Evolutionary conservation across 2,113 vertebrate species (phyloP).

Genomic region (Gasterosteus aculeatus): DNA sequence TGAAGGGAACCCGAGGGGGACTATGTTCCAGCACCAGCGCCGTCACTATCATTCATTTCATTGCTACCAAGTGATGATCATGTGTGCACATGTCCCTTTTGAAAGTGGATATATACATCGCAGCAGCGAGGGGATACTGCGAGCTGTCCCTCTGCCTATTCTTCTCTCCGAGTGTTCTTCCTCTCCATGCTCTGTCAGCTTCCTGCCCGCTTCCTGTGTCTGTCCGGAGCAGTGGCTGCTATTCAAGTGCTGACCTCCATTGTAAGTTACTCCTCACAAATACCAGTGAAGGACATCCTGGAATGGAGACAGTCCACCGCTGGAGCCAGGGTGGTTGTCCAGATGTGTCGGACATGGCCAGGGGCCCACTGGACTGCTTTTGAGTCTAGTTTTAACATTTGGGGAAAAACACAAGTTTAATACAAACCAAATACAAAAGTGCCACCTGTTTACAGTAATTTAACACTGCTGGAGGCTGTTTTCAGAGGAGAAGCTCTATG

Average conservation of each 20-base stretch:
- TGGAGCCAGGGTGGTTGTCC: constrained; percentile 39
- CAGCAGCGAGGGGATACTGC: constrained; percentile 17
- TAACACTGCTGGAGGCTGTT: background rate
- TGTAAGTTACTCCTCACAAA: constrained; percentile 70
- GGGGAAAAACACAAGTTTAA: background rate
- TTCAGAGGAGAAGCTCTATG: background rate
- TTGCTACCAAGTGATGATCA: background rate
- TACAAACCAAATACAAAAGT: background rate
- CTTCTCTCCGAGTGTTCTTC: constrained; percentile 66
- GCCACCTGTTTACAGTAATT: background rate
- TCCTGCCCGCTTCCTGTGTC: constrained; percentile 69
- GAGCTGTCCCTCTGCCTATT: constrained; percentile 53
- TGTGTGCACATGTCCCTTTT: constrained; percentile 10
- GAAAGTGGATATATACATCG: constrained; percentile 33
- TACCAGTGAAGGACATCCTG: constrained; percentile 63
- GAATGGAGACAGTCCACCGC: constrained; percentile 28
- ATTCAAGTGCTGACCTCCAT: constrained; percentile 67
- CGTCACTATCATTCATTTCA: background rate
- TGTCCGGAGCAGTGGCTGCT: constrained; percentile 43
- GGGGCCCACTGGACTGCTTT: background rate
- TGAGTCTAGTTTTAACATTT: background rate
- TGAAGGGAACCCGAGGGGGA: too few relatives aligned
- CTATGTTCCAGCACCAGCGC: background rate
- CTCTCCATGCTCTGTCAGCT: constrained; percentile 65
- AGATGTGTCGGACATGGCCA: constrained; percentile 42